phyloP scores from a whole-genome alignment of 2,888 invertebrate species.

The Polydrusus tereticollis region DNA sequence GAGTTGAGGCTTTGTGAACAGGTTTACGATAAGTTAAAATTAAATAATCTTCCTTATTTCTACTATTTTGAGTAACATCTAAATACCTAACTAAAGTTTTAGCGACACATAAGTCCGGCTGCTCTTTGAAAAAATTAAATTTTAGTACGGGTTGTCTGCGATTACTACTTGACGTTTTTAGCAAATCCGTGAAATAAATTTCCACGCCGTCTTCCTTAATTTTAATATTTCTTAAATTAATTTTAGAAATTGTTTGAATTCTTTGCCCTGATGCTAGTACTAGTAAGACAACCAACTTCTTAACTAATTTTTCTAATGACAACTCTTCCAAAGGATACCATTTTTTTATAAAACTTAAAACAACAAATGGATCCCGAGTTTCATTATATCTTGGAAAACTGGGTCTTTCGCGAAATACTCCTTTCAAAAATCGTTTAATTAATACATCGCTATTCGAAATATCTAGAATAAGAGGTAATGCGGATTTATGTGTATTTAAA shows the following conservation, averaged over 20 bases:
- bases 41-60: slow-evolving; percentile 18
- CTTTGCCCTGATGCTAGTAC: slow-evolving; percentile 21
- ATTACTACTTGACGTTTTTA: slow-evolving; percentile 9
- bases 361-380: slow-evolving; percentile 18
- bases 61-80: too few species aligned
- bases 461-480: slow-evolving; percentile 34
- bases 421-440: slow-evolving; percentile 39
- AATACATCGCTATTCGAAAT: slow-evolving; percentile 25
- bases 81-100: slow-evolving; percentile 6
- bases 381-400: slow-evolving; percentile 21
- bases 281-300: slow-evolving; percentile 10
- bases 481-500: slow-evolving; percentile 35
- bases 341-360: background rate
- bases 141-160: slow-evolving; percentile 9
- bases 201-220: slow-evolving; percentile 4
- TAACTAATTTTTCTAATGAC: background rate
- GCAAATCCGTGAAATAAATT: slow-evolving; percentile 19
- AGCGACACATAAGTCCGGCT: slow-evolving; percentile 19
- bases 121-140: slow-evolving; percentile 9
- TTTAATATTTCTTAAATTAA: slow-evolving; percentile 18
- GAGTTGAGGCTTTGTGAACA: slow-evolving; percentile 24
- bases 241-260: slow-evolving; percentile 14
- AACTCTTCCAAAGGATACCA: slow-evolving; percentile 12
- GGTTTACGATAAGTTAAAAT: slow-evolving; percentile 20
- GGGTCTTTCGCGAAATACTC: slow-evolving; percentile 29